Evolutionary conservation across 2,113 vertebrate genomes (phyloP).

Genomic region (human): DNA sequence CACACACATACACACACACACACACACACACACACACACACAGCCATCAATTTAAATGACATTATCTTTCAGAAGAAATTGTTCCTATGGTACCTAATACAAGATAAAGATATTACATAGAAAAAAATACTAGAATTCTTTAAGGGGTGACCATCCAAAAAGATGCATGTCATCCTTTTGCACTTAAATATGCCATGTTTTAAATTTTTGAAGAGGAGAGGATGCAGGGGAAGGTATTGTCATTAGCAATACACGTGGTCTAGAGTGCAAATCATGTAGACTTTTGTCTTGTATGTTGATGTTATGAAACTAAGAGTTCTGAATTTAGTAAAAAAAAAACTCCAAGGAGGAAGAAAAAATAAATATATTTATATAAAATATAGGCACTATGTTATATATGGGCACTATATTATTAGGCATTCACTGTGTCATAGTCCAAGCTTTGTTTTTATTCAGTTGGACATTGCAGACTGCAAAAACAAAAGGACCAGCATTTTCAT

Average conservation of each 20-base stretch:
- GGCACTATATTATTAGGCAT: background rate
- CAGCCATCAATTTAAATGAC: background rate
- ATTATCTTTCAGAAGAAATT: background rate
- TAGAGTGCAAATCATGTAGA: background rate
- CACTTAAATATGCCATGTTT: background rate
- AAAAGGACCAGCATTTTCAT: background rate
- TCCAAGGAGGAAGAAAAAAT: too few relatives aligned
- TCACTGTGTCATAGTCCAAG: background rate
- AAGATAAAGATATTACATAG: background rate
- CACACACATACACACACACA: background rate
- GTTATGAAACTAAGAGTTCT: background rate
- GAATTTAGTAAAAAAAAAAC: background rate
- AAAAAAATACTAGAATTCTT: background rate
- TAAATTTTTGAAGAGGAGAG: background rate
- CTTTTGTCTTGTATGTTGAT: background rate
- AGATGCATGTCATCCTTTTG: background rate
- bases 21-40: background rate
- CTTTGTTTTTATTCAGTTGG: background rate
- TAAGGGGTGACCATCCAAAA: background rate
- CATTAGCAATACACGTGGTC: background rate
- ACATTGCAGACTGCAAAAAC: background rate
- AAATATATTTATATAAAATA: too few relatives aligned
- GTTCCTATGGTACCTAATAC: background rate
- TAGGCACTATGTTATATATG: background rate
- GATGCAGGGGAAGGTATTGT: rapidly evolving